phyloP scores from a whole-genome alignment of 2,797 vertebrate genomes.

The Enoplosus armatus region DNA sequence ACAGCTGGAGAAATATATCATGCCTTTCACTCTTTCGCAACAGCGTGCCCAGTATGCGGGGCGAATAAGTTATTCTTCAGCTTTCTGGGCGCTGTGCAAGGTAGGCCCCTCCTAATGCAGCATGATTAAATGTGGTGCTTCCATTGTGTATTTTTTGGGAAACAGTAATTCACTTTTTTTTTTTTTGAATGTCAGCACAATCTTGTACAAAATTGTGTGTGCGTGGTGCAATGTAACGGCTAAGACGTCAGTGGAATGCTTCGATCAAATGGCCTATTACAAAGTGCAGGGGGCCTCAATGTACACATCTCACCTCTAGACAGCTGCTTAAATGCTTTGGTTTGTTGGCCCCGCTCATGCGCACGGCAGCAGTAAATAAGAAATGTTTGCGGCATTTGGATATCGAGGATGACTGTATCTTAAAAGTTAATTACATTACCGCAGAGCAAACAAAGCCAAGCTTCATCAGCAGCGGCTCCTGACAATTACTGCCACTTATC shows the following conservation, averaged over 20 bases:
- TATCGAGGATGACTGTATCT: conserved; percentile 40
- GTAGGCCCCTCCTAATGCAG: conserved; percentile 9
- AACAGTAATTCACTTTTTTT: conserved; percentile 32
- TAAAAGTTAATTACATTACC: conserved; percentile 63
- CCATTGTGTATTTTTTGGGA: conserved; percentile 43
- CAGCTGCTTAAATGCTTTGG: conserved; percentile 38
- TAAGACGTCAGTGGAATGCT: background rate
- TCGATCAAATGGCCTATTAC: conserved; percentile 29
- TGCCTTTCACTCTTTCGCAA: conserved; percentile 50
- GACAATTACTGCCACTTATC: conserved; percentile 56
- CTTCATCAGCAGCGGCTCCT: conserved; percentile 56
- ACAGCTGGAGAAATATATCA: conserved; percentile 53
- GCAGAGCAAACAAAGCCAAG: conserved; percentile 53
- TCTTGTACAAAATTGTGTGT: conserved; percentile 29
- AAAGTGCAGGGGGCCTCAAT: conserved; percentile 2
- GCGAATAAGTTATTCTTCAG: conserved; percentile 27
- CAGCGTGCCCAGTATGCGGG: conserved; percentile 22
- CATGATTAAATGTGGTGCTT: conserved; percentile 44
- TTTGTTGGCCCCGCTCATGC: conserved; percentile 26
- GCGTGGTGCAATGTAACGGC: conserved; percentile 15
- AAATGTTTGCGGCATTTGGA: conserved; percentile 44
- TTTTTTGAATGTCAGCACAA: conserved; percentile 49
- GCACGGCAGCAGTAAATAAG: conserved; percentile 35
- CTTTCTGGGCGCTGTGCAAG: background rate
- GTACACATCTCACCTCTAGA: conserved; percentile 24